These are phyloP conservation scores for Protobothrops mucrosquamatus DNA, from an alignment of 2,113 vertebrate genomes.

Conservation along the genomic window DNA sequence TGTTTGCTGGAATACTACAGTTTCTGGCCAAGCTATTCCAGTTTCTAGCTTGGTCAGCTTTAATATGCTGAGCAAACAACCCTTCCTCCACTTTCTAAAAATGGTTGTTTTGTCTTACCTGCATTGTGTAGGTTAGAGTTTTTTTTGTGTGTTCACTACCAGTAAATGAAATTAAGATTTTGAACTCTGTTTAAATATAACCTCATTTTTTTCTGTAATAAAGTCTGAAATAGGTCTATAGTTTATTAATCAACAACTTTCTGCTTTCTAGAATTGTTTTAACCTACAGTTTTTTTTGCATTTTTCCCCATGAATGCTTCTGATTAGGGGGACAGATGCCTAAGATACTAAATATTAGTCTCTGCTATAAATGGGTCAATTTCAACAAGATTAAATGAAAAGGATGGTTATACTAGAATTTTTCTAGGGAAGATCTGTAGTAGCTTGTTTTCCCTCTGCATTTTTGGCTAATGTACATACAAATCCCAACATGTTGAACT, in stretches of 20 bases:
- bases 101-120: not conserved
- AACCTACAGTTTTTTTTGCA: not conserved
- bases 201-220: not conserved
- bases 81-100: not conserved
- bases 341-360: not conserved
- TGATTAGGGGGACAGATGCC: not conserved
- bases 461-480: constrained; percentile 12
- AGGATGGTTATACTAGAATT: constrained; percentile 10
- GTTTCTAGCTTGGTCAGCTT: not conserved
- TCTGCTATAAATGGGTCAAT: not conserved
- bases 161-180: constrained; percentile 9
- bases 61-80: not conserved
- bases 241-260: not conserved
- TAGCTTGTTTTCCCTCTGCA: constrained; percentile 9
- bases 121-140: not conserved
- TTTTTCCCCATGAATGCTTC: not conserved
- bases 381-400: constrained; percentile 8
- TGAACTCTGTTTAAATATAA: not conserved
- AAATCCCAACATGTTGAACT: constrained; percentile 3
- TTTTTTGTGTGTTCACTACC: not conserved
- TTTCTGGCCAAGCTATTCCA: not conserved
- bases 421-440: not conserved
- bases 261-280: not conserved
- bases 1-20: not conserved
- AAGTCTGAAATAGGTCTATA: not conserved